Evolutionary conservation across 2,797 vertebrate genomes (phyloP), one percentile per base, ranked within the genome.

Genomic region (Gastrophryne carolinensis): DNA sequence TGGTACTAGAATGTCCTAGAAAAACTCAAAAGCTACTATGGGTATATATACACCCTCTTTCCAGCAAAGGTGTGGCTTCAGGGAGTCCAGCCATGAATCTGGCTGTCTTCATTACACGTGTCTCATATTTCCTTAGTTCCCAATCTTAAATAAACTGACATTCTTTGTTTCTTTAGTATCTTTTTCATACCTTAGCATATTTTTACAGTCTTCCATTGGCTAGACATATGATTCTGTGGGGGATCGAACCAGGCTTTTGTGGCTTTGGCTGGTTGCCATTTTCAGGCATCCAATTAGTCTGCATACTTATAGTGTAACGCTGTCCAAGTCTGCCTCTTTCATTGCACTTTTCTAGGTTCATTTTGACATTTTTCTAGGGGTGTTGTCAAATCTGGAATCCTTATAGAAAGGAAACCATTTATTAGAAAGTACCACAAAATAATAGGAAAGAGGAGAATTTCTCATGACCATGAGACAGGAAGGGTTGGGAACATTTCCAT

Each of bases 351-450:
- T 29, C 23, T 61, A 75, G 73, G 64, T 69, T 68, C 63, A 68
- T 61, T 56, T 67, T 68, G 73, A 64, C 64, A 52, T 61, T 23
- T 75, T 52, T 69, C 41, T 67, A 8, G 35, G 73, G 64, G 72
- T 53, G 53, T 67, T 75, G 73, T 75, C 73, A 75, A 68, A 23
- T 47, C 52, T 75, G 64, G 41, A 68, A 62, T 75, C 53, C 52
- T 30, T 29, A 75, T 75, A 35, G 37, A 56, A 65, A 68, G 64
- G 73, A 75, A 75, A 75, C 41, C 64, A 75, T 75, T 75, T 75
- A 64, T 68, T 75, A 75, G 19, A 68, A 30, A 24, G 44, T 41
- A 75, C 64, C 73, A 69, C 44, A 69, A 53, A 75, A 60, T 60
- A 75, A 60, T 37, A 75, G 30, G 13, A 49, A 68, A 34, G 23